A percentile compares a stretch with the other conserved stretches of the same genome.
Evolutionary conservation across 2,113 vertebrate species (phyloP).

Genomic region (Catharus bicknelli): DNA sequence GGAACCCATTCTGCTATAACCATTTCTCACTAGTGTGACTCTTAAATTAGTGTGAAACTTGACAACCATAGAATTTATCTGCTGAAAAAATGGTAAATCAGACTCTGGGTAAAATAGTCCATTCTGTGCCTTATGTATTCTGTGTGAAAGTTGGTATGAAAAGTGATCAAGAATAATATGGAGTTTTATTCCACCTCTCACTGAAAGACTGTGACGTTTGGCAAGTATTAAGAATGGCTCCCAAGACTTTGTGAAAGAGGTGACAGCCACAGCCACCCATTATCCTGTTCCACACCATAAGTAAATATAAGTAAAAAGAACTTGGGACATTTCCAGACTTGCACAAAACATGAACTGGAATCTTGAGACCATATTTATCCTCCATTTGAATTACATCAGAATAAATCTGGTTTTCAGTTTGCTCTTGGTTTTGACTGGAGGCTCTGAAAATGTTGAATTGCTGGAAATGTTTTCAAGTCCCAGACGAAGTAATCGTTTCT

Average conservation of each 20-base stretch:
- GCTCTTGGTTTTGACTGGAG: constrained; percentile 24
- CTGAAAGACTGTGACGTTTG: background rate
- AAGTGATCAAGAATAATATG: background rate
- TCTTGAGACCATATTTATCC: constrained; percentile 39
- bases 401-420: constrained; percentile 43
- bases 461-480: constrained; percentile 41
- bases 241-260: background rate
- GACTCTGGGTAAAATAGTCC: background rate
- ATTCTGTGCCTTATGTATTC: background rate
- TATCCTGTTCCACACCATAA: constrained; percentile 16
- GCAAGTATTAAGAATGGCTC: background rate
- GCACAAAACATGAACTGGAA: constrained; percentile 1
- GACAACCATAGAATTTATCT: background rate
- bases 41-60: background rate
- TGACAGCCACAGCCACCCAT: background rate
- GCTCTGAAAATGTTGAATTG: constrained; percentile 17
- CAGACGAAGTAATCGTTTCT: background rate
- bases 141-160: background rate
- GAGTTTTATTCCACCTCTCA: background rate
- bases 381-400: constrained; percentile 32
- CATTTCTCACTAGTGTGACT: background rate
- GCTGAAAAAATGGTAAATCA: background rate
- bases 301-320: background rate
- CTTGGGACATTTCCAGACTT: background rate
- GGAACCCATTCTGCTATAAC: background rate